These are phyloP conservation scores for Tamias sibiricus DNA, from an alignment of 2,113 vertebrate species.

Conservation along the genomic window DNA sequence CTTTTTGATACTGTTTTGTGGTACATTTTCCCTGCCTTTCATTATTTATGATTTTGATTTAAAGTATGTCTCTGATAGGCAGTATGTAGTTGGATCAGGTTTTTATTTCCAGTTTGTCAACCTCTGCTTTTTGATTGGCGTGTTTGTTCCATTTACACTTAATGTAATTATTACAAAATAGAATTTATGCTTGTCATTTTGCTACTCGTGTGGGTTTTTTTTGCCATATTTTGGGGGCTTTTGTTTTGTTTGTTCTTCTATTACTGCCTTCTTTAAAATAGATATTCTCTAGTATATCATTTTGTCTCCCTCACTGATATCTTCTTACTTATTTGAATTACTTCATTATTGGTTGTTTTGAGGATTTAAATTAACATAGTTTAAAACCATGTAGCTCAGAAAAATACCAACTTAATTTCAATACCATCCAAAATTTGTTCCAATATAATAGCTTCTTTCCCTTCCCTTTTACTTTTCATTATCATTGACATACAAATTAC, in stretches of 20 bases:
- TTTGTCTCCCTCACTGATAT: not conserved
- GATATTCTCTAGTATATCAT: not conserved
- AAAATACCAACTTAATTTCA: not conserved
- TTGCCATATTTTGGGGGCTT: not conserved
- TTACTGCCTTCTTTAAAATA: not conserved
- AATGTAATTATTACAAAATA: not conserved
- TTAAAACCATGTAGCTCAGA: not conserved
- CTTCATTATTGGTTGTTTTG: not conserved
- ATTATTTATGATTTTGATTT: not conserved
- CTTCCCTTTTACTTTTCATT: not conserved
- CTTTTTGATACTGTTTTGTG: not conserved
- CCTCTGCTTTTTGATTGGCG: not conserved
- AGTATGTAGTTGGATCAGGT: not conserved
- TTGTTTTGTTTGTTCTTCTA: not conserved
- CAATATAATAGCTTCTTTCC: not conserved
- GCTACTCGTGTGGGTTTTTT: not conserved
- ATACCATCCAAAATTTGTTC: not conserved
- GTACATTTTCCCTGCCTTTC: not conserved
- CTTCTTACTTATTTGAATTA: not conserved
- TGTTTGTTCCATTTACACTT: not conserved
- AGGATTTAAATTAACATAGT: not conserved
- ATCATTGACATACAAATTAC: not conserved
- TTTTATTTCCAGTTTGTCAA: not conserved
- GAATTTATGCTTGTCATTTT: not conserved
- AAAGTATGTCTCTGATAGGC: not conserved